Conservation (phyloP, 1,140 invertebrate genomes). For the Solenopsis invicta region DNA sequence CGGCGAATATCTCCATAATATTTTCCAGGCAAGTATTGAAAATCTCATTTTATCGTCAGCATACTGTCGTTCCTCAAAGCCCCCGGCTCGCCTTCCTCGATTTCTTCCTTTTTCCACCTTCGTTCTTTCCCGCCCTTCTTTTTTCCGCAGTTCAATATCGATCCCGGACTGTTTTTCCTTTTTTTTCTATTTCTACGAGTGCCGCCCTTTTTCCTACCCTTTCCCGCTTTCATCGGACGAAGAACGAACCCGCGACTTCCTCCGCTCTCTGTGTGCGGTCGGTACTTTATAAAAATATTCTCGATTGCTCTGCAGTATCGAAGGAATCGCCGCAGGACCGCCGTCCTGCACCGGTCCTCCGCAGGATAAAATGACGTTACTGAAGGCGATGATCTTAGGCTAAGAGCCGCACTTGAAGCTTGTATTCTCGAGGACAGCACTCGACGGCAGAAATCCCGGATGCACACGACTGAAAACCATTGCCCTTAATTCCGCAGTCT, state of each 20-base stretch:
- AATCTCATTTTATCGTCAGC: constrained; percentile 73
- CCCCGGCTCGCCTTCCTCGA: constrained; percentile 54
- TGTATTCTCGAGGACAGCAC: constrained; percentile 58
- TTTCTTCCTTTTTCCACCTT: constrained; percentile 75
- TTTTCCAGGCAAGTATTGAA: constrained; percentile 69
- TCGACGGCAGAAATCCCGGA: constrained; percentile 50
- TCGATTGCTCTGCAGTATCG: constrained; percentile 60
- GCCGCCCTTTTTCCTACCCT: constrained; percentile 77
- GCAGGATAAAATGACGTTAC: constrained; percentile 47
- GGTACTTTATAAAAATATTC: constrained; percentile 66
- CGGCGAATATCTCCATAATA: constrained; percentile 64
- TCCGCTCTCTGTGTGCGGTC: constrained; percentile 26
- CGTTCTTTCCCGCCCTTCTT: constrained; percentile 70
- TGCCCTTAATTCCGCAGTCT: constrained; percentile 33
- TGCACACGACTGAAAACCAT: constrained; percentile 39
- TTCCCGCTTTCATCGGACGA: constrained; percentile 77
- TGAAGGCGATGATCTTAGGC: constrained; percentile 61
- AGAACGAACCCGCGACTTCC: constrained; percentile 64
- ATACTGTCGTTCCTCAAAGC: constrained; percentile 73
- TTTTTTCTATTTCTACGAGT: constrained; percentile 76
- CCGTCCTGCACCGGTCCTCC: background rate
- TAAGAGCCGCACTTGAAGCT: constrained; percentile 42
- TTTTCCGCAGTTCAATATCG: constrained; percentile 74
- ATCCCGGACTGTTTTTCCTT: constrained; percentile 72
- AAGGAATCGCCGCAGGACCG: constrained; percentile 46